These are phyloP conservation scores for Hyperoplus lanceolatus DNA, from an alignment of 2,797 vertebrate species.

Conservation along the genomic window DNA sequence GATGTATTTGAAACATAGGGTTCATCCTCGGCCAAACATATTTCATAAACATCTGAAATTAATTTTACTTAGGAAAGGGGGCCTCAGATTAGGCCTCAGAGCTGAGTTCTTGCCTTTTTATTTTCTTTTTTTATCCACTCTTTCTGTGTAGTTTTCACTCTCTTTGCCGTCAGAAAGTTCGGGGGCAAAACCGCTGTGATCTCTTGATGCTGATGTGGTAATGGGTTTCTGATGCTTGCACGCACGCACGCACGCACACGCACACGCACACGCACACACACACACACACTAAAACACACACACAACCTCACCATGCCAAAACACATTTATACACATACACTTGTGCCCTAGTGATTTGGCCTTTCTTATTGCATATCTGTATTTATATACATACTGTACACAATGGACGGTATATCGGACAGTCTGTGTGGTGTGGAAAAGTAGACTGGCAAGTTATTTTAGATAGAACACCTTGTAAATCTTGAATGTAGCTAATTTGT, in stretches of 20 bases:
- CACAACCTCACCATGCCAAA: conserved; percentile 16
- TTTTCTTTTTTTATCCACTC: conserved; percentile 11
- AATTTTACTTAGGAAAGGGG: not conserved
- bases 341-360: conserved; percentile 60
- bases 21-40: conserved; percentile 45
- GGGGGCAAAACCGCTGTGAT: conserved; percentile 69
- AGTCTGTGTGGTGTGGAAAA: not conserved
- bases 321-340: conserved; percentile 43
- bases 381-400: not conserved
- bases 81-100: conserved; percentile 86
- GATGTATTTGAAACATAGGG: conserved; percentile 60
- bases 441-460: not conserved
- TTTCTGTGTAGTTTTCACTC: not conserved
- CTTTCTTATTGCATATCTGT: conserved; percentile 11
- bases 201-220: conserved; percentile 55
- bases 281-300: conserved; percentile 16
- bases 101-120: conserved; percentile 78
- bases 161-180: conserved; percentile 66
- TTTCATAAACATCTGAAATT: conserved; percentile 21
- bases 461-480: conserved; percentile 6
- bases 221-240: conserved; percentile 42
- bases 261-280: conserved; percentile 34
- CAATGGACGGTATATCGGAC: too few relatives aligned
- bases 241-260: conserved; percentile 32
- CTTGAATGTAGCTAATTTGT: conserved; percentile 28